Percentiles rank a stretch among this genome's conserved stretches.
These are phyloP conservation scores for Cyaniris semiargus DNA, from an alignment of 2,888 invertebrate species.

Conservation along the genomic window DNA sequence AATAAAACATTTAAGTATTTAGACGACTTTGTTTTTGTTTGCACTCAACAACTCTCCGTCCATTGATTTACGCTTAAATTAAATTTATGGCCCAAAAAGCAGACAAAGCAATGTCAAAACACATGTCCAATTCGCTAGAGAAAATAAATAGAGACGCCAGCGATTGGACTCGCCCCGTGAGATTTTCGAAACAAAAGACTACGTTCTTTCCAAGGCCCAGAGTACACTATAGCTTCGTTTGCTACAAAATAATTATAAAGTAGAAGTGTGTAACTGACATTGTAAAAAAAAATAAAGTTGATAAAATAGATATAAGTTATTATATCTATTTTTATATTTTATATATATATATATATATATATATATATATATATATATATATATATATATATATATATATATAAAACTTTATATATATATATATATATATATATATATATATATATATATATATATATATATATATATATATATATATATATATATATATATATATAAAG, in stretches of 20 bases:
- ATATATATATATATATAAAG: too few species aligned
- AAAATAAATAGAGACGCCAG: conserved; percentile 56
- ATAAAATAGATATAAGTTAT: too few species aligned
- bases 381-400: too few species aligned
- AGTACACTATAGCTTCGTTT: not conserved
- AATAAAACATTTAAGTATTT: conserved; percentile 24
- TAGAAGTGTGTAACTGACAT: not conserved
- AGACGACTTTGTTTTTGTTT: conserved; percentile 23
- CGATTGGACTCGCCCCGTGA: conserved; percentile 62
- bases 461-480: too few species aligned
- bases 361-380: too few species aligned
- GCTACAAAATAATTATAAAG: not conserved
- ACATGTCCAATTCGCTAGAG: conserved; percentile 48
- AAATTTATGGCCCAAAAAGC: conserved; percentile 32
- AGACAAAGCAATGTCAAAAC: conserved; percentile 55
- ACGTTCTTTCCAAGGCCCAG: not conserved
- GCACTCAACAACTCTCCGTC: conserved; percentile 15
- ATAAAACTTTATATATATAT: too few species aligned
- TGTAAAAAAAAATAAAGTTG: too few species aligned
- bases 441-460: too few species aligned
- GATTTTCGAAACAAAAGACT: conserved; percentile 61
- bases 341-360: too few species aligned
- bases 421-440: too few species aligned
- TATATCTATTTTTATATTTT: too few species aligned
- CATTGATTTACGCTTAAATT: conserved; percentile 23